Percentiles rank a stretch among this genome's conserved stretches.
phyloP scores from a whole-genome alignment of 2,797 vertebrate genomes.

The Bucorvus abyssinicus region DNA sequence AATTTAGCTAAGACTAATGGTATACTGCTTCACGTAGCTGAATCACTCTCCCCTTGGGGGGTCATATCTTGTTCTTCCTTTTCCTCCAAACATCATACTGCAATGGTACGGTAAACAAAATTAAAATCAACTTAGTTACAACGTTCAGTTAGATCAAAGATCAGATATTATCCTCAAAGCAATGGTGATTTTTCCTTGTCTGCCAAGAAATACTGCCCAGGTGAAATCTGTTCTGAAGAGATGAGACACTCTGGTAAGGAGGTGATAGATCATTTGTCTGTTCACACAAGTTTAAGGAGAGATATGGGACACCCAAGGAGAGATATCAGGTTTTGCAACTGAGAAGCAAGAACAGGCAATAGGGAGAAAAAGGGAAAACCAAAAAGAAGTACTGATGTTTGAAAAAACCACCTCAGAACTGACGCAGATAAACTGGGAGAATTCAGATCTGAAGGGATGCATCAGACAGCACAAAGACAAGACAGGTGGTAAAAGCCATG shows the following conservation, averaged over 20 bases:
- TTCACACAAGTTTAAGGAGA: background rate
- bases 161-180: background rate
- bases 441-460: background rate
- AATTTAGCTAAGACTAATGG: background rate
- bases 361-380: background rate
- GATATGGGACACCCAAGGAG: background rate
- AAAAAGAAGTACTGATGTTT: background rate
- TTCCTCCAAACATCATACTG: background rate
- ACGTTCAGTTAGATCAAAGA: background rate
- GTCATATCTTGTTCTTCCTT: background rate
- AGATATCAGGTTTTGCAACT: background rate
- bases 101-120: background rate
- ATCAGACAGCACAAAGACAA: background rate
- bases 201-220: background rate
- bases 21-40: background rate
- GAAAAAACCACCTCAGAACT: background rate
- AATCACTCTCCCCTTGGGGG: background rate
- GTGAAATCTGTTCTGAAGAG: slow-evolving; percentile 1
- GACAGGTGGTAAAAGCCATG: background rate
- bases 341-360: background rate
- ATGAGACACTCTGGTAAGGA: background rate
- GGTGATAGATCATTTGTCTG: background rate
- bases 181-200: background rate
- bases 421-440: background rate
- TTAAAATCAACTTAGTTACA: background rate